Percentiles rank a stretch among this genome's conserved stretches.
phyloP scores from a whole-genome alignment of 2,113 vertebrate genomes.

The Ifrita kowaldi region DNA sequence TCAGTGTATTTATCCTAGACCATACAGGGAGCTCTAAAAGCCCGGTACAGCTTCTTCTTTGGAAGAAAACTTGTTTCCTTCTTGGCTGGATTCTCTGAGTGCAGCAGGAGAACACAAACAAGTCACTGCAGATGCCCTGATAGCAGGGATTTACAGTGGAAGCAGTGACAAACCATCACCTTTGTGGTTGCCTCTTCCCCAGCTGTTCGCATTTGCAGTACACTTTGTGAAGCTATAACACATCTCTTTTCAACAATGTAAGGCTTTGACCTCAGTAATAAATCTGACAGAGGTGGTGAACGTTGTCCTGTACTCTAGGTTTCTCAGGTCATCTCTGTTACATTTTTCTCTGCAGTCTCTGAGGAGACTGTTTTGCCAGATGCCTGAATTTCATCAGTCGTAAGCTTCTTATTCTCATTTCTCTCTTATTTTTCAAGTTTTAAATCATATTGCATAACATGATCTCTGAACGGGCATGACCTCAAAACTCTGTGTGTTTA shows the following conservation, averaged over 20 bases:
- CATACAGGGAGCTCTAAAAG: not conserved
- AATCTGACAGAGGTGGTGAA: not conserved
- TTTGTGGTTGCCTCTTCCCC: not conserved
- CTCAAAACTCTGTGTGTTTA: not conserved
- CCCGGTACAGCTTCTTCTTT: not conserved
- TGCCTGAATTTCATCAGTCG: constrained; percentile 2
- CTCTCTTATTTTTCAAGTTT: not conserved
- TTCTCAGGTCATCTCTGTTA: not conserved
- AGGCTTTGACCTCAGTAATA: not conserved
- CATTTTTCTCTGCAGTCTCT: not conserved
- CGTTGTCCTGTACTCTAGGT: not conserved
- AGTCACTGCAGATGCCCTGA: not conserved
- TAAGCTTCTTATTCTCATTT: constrained; percentile 16
- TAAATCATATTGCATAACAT: not conserved
- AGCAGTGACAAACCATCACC: not conserved
- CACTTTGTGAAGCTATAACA: not conserved
- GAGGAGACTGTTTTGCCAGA: not conserved
- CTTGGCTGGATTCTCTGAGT: not conserved
- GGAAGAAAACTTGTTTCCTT: not conserved
- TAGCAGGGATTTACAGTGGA: not conserved
- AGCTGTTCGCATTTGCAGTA: not conserved
- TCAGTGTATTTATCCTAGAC: not conserved
- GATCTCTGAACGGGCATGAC: not conserved
- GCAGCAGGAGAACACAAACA: not conserved
- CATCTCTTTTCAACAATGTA: not conserved